Conservation (phyloP, 2,797 vertebrate genomes). For the Triplophysa yarkandensis region DNA sequence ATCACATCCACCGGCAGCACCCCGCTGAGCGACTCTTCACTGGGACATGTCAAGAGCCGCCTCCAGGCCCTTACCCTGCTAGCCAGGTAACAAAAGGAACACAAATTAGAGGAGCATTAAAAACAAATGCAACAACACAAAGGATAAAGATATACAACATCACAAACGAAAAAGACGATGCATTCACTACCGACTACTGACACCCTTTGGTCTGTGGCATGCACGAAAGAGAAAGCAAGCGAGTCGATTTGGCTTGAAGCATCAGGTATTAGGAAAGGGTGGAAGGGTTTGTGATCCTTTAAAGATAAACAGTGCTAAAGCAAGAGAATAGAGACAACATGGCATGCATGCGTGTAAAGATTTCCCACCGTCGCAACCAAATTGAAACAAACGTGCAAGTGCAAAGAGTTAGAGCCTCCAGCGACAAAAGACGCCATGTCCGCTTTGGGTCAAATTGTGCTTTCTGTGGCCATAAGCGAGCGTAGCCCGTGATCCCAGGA, state of each 20-base stretch:
- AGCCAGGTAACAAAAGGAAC: slow-evolving; percentile 98
- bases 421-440: slow-evolving; percentile 64
- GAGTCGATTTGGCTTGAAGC: slow-evolving; percentile 13
- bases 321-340: slow-evolving; percentile 48
- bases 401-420: slow-evolving; percentile 67
- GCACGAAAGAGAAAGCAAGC: slow-evolving; percentile 59
- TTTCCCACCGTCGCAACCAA: slow-evolving; percentile 58
- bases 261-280: not conserved
- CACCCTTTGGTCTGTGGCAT: slow-evolving; percentile 50
- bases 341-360: slow-evolving; percentile 60
- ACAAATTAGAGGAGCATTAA: slow-evolving; percentile 89
- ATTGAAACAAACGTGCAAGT: slow-evolving; percentile 64
- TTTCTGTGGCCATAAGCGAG: slow-evolving; percentile 44
- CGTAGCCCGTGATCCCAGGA: slow-evolving; percentile 10
- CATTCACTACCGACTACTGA: slow-evolving; percentile 26
- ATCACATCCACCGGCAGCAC: slow-evolving; percentile 87
- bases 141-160: slow-evolving; percentile 30
- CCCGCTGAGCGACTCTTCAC: slow-evolving; percentile 89
- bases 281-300: slow-evolving; percentile 6
- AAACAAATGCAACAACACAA: slow-evolving; percentile 59
- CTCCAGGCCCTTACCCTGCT: slow-evolving; percentile 96
- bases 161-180: slow-evolving; percentile 9
- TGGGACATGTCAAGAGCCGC: slow-evolving; percentile 92
- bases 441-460: slow-evolving; percentile 68
- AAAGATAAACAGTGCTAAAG: not conserved